phyloP scores from a whole-genome alignment of 2,113 vertebrate species.

The Burhinus oedicnemus region DNA sequence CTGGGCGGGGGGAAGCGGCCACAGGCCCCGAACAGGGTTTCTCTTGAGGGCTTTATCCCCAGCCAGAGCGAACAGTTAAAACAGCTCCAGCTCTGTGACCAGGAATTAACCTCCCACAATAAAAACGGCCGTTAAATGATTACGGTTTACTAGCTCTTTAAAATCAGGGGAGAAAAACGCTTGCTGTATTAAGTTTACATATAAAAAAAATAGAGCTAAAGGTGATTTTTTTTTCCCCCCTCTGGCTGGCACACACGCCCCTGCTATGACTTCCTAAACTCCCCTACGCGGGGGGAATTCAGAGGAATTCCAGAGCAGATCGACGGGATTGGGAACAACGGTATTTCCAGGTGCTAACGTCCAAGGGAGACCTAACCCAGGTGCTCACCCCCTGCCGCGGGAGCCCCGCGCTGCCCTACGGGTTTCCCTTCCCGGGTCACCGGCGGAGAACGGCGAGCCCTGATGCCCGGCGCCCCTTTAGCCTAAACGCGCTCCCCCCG shows the following conservation, averaged over 20 bases:
- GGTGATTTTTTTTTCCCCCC: accelerated
- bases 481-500: background rate
- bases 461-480: background rate
- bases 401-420: background rate
- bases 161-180: background rate
- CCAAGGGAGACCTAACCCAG: background rate
- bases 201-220: background rate
- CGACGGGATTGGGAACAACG: background rate
- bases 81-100: background rate
- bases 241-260: background rate
- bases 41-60: background rate
- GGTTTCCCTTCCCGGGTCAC: background rate
- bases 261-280: background rate
- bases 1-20: background rate
- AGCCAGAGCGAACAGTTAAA: background rate
- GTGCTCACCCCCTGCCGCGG: background rate
- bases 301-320: background rate
- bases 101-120: background rate
- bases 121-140: background rate
- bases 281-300: background rate
- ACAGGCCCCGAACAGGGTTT: background rate
- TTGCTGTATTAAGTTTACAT: background rate
- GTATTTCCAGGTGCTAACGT: background rate
- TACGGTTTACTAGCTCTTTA: background rate
- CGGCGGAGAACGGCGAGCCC: background rate